A percentile compares a stretch with the other conserved stretches of the same genome.
Evolutionary conservation across 1,140 invertebrate genomes (phyloP).

Genomic region (Macrosteles quadrilineatus): DNA sequence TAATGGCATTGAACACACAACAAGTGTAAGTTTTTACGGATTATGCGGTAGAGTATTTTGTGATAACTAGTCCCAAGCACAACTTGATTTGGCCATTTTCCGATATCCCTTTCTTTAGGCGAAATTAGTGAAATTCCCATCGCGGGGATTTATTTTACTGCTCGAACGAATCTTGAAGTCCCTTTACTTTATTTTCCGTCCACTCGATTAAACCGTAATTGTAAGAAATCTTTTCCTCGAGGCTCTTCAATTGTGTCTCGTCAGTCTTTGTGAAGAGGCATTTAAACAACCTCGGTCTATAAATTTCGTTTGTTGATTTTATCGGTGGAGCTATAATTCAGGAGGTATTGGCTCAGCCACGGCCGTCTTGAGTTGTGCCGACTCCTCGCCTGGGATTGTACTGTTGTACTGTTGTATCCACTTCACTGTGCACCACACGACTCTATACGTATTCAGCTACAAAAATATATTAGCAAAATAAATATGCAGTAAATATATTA

Average conservation of each 20-base stretch:
- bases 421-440: too few species aligned
- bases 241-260: neutral
- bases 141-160: constrained; percentile 1
- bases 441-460: too few species aligned
- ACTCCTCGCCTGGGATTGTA: too few species aligned
- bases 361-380: too few species aligned
- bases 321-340: neutral
- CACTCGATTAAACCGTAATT: neutral
- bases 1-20: too few species aligned
- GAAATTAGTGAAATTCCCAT: neutral
- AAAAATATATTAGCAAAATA: too few species aligned
- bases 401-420: too few species aligned
- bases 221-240: neutral
- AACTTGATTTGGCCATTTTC: neutral
- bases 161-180: neutral
- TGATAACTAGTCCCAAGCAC: too few species aligned
- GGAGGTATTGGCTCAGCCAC: neutral
- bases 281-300: neutral
- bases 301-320: constrained; percentile 5
- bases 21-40: too few species aligned
- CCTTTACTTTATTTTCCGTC: constrained; percentile 3
- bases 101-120: neutral
- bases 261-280: neutral
- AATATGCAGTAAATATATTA: too few species aligned
- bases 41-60: too few species aligned